Evolutionary conservation across 2,113 vertebrate species (phyloP), one percentile per base, ranked within the genome.

Genomic region (Casuarius casuarius): DNA sequence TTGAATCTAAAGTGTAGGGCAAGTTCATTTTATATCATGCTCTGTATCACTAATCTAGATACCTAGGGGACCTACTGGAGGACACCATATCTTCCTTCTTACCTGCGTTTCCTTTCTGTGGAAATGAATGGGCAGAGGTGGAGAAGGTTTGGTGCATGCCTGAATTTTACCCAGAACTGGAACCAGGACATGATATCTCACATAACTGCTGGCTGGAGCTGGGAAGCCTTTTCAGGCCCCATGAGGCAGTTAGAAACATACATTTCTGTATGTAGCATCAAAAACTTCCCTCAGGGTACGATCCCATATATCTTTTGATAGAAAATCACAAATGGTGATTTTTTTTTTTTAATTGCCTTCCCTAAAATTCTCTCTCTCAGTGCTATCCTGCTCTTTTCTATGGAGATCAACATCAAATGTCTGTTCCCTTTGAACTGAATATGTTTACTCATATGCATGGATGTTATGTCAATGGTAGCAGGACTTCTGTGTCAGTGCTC

Each of bases 21-120:
- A 2, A n/a, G 26, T 38, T 77, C 4, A 2, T 23, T 73, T 35
- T 18, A 7, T 22, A 22, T 62, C 19, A 4, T 28, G 38, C 15
- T 61, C 59, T 2, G 2, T 48, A 10, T 8, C 5, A 13, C 44
- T 31, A 62, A 54, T 31, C 13, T 0, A 2, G 49, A n/a, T 31
- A 66, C 10, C 29, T 4, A n/a, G 58, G 58, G 52, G 44, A 72
- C 10, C 28, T 52, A 2, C 2, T 20, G 12, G 8, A 83, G 4
- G 7, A 26, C 22, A 33, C 1, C 18, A 18, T 28, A 72, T 23
- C 7, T 54, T 25, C 44, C 33, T 54, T 22, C 59, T 42, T 61
- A 13, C 29, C 10, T 91, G 22, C 38, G 67, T 18, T 29, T n/a
- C 38, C 23, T 19, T 13, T 56, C n/a, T 17, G 7, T 42, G 46